A percentile compares a stretch with the other conserved stretches of the same genome.
Evolutionary conservation across 2,888 invertebrate genomes (phyloP).

Genomic region (Amblyjoppa proteus): DNA sequence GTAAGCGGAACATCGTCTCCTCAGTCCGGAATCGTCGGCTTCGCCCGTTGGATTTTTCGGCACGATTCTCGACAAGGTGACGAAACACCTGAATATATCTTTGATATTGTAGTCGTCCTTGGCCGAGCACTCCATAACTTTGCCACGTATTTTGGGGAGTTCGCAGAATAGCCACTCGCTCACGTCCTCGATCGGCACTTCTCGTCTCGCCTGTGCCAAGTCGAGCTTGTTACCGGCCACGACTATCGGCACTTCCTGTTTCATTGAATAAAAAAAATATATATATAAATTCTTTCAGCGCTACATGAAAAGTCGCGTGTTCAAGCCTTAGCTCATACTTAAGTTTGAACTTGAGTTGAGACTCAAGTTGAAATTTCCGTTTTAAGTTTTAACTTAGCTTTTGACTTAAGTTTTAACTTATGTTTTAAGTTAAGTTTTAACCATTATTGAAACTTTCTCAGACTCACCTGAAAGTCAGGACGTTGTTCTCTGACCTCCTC

Average conservation of each 20-base stretch:
- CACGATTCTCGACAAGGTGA: slow-evolving; percentile 91
- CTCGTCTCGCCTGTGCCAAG: slow-evolving; percentile 89
- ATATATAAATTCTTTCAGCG: slow-evolving; percentile 4
- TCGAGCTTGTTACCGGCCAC: slow-evolving; percentile 95
- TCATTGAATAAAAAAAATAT: slow-evolving; percentile 12
- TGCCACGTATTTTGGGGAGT: slow-evolving; percentile 90
- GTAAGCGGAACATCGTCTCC: slow-evolving; percentile 91
- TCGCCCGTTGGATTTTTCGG: slow-evolving; percentile 86
- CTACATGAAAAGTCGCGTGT: neutral
- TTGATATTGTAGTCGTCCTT: slow-evolving; percentile 92
- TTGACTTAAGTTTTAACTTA: neutral
- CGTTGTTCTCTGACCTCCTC: slow-evolving; percentile 94
- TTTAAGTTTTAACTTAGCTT: neutral
- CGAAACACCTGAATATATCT: slow-evolving; percentile 92
- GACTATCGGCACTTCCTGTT: slow-evolving; percentile 93
- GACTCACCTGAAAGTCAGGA: slow-evolving; percentile 88
- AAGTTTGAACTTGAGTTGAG: too few relatives aligned
- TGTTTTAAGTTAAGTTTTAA: neutral
- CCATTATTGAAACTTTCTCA: slow-evolving; percentile 1
- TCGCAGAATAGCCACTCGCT: slow-evolving; percentile 93
- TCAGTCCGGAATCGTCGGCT: slow-evolving; percentile 88
- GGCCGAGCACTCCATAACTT: slow-evolving; percentile 92
- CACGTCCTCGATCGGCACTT: slow-evolving; percentile 92
- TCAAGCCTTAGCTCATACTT: too few relatives aligned
- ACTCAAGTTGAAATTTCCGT: too few relatives aligned